Percentiles rank a stretch among this genome's conserved stretches.
phyloP scores from a whole-genome alignment of 2,797 vertebrate genomes.

The Glossophaga mutica region DNA sequence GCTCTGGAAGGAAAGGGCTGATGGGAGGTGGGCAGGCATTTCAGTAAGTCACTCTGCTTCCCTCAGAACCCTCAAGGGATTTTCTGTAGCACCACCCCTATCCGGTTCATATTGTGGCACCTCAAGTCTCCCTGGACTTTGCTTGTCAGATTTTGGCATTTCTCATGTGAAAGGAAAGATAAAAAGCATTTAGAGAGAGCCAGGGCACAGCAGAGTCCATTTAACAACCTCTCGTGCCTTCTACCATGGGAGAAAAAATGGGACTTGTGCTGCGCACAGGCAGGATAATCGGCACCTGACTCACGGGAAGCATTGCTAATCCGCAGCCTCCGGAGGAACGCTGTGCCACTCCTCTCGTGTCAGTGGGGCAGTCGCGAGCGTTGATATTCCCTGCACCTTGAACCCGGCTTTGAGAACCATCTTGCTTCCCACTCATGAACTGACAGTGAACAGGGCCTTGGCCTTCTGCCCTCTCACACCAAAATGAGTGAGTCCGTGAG shows the following conservation, averaged over 20 bases:
- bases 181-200: neutral
- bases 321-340: conserved; percentile 14
- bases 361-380: neutral
- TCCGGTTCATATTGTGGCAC: neutral
- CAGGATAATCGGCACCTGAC: neutral
- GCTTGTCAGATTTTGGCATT: neutral
- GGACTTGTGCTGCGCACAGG: neutral
- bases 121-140: neutral
- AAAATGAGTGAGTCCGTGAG: neutral
- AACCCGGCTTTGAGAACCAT: neutral
- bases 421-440: neutral
- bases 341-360: neutral
- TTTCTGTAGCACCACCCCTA: neutral
- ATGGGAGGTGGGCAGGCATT: neutral
- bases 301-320: neutral
- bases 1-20: neutral
- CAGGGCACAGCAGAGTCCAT: neutral
- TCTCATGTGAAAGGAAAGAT: neutral
- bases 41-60: neutral
- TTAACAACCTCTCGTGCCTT: neutral
- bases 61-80: neutral
- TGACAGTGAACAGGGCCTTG: neutral
- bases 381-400: neutral
- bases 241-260: neutral
- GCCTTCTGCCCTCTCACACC: neutral